Evolutionary conservation across 2,797 vertebrate species (phyloP), one percentile per base, ranked within the genome.

Genomic region (Pelobates cultripes): DNA sequence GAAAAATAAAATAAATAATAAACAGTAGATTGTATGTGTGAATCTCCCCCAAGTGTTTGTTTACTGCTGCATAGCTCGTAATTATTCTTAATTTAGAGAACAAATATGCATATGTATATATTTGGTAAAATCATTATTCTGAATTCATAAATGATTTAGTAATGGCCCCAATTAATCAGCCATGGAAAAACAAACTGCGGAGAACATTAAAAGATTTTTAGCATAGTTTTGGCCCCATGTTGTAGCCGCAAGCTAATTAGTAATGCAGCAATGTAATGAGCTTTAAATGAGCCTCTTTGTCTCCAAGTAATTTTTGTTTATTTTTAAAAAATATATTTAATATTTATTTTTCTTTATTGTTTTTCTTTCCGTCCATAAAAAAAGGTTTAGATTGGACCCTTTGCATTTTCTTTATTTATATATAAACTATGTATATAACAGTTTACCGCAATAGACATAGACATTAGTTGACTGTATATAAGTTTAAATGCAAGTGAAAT

Each of bases 131-230:
- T 84, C 64, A 80, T 84, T 84, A 79, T 73, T 84, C 67, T 47
- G 47, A 28, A 84, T 71, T 67, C 73, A 67, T 79, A 84, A 84
- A 84, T 70, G 67, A 76, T 73, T 47, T 76, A 40, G 41, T 84
- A 84, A 84, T 84, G 47, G 67, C 70, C 57, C 28, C 82, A 75
- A 84, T 84, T 84, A 84, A 84, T 84, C 82, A 84, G 72, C 74
- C 70, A 51, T 43, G 61, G 70, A 78, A 60, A 55, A 44, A 67
- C 69, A 73, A 45, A 75, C 73, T 45, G 70, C 45, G 68, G 60
- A 51, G 82, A 76, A 71, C 73, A 84, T 84, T 75, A 76, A 75
- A 67, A 55, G 53, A 41, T 45, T 60, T 51, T 79, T 40, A 64
- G 6, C 69, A 42, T 78, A 9, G 47, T 66, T 66, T 61, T 66